These are phyloP conservation scores for Spheniscus humboldti DNA, from an alignment of 2,797 vertebrate genomes.

Conservation along the genomic window DNA sequence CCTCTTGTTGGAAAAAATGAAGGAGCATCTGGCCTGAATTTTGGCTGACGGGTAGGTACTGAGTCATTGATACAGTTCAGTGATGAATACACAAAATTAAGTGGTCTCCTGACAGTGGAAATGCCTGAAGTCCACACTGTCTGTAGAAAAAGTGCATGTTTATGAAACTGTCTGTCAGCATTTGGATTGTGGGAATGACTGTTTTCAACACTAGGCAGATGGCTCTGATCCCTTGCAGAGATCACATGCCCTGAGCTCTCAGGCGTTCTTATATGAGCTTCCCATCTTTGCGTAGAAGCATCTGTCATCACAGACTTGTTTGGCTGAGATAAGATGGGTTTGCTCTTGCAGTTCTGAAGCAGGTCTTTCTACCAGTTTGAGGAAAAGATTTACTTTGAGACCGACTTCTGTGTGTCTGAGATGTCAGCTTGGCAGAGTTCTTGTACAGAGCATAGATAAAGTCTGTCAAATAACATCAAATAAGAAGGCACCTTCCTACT, in stretches of 20 bases:
- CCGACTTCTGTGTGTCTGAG: not conserved
- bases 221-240: conserved; percentile 23
- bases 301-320: not conserved
- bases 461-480: not conserved
- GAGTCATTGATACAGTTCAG: not conserved
- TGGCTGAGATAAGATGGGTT: not conserved
- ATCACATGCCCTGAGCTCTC: not conserved
- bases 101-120: not conserved
- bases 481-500: not conserved
- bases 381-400: not conserved
- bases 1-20: not conserved
- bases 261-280: not conserved
- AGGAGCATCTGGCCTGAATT: not conserved
- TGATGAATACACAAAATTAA: not conserved
- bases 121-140: not conserved
- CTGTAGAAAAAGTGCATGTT: not conserved
- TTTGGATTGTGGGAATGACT: not conserved
- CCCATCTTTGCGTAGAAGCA: conserved; percentile 3
- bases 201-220: conserved; percentile 24
- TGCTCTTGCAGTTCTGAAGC: not conserved
- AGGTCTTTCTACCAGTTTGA: not conserved
- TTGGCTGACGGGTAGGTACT: not conserved
- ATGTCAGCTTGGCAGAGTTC: not conserved
- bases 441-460: not conserved
- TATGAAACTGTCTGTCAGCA: conserved; percentile 14